phyloP scores from a whole-genome alignment of 2,113 vertebrate genomes.

The Perca flavescens region DNA sequence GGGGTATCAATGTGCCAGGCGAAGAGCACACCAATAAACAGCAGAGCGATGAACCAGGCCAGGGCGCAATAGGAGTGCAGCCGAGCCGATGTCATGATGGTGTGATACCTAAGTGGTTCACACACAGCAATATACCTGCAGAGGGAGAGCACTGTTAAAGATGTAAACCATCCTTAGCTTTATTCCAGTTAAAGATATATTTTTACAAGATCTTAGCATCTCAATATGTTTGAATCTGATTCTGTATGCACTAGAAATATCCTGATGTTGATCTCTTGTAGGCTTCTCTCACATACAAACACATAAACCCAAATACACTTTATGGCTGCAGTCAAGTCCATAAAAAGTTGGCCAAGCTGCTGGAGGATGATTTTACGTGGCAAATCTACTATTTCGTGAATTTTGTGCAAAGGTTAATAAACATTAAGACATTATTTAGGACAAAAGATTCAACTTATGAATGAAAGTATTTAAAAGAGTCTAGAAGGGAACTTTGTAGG shows the following conservation, averaged over 20 bases:
- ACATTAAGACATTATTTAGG: neutral
- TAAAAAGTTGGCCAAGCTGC: no score
- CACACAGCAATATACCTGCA: slow-evolving; percentile 73
- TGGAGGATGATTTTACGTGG: no score
- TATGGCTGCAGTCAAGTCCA: no score
- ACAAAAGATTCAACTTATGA: neutral
- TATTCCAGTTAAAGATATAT: neutral
- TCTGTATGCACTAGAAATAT: neutral
- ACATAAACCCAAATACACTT: no score
- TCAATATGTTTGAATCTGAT: neutral
- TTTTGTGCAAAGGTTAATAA: no score
- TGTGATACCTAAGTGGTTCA: slow-evolving; percentile 69
- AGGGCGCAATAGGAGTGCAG: slow-evolving; percentile 52
- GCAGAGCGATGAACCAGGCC: slow-evolving; percentile 62
- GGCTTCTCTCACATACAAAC: no score
- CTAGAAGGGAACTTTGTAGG: no score
- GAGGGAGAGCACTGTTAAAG: neutral
- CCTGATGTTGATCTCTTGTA: neutral
- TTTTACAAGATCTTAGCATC: neutral
- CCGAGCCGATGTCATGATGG: slow-evolving; percentile 68
- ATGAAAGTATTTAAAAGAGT: neutral
- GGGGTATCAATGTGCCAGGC: slow-evolving; percentile 51
- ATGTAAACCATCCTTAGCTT: neutral
- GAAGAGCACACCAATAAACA: slow-evolving; percentile 65
- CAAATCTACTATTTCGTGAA: no score